Conservation (phyloP, 2,888 invertebrate species). For the Polyommatus icarus region DNA sequence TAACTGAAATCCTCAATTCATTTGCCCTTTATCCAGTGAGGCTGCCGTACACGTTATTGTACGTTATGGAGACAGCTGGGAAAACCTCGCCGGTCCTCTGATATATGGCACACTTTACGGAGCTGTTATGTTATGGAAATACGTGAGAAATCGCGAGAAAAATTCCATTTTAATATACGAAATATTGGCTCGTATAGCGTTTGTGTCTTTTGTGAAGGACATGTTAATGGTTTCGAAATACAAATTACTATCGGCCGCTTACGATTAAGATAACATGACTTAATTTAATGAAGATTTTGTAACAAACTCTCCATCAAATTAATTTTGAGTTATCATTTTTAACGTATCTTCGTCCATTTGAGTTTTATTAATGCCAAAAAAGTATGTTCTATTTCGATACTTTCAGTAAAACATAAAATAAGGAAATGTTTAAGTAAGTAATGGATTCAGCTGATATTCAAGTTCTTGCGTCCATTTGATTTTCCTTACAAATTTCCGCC, state of each 20-base stretch:
- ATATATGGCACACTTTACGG: slow-evolving; percentile 11
- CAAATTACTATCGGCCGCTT: too few relatives aligned
- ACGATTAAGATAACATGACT: too few relatives aligned
- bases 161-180: not conserved
- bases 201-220: not conserved
- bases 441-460: not conserved
- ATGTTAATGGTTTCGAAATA: not conserved
- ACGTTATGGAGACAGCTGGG: slow-evolving; percentile 8
- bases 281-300: too few relatives aligned
- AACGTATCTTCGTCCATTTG: too few relatives aligned
- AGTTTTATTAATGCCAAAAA: too few relatives aligned
- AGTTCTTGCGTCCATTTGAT: slow-evolving; percentile 12
- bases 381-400: not conserved
- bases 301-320: too few relatives aligned
- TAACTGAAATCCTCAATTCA: slow-evolving; percentile 4
- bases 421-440: not conserved
- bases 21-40: slow-evolving; percentile 18
- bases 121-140: slow-evolving; percentile 11
- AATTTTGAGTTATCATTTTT: too few relatives aligned
- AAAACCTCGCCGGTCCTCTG: not conserved
- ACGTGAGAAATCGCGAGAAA: not conserved
- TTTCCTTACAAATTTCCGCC: slow-evolving; percentile 3
- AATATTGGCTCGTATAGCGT: not conserved
- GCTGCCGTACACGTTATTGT: not conserved
- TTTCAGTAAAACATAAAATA: not conserved